Evolutionary conservation across 1,140 invertebrate species (phyloP).

Genomic region (Drosophila sp.): DNA sequence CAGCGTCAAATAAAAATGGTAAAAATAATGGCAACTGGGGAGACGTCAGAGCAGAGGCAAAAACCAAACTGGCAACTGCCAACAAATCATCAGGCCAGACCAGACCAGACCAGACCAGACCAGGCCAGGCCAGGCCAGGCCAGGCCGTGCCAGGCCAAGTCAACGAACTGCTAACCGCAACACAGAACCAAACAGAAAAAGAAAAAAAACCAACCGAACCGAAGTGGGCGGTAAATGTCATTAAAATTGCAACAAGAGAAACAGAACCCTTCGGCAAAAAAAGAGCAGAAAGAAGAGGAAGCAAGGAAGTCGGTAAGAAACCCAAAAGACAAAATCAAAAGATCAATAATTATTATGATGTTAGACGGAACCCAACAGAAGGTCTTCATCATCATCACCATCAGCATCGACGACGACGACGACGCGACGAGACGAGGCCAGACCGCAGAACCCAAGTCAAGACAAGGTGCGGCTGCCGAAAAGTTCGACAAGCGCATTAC

Average conservation of each 20-base stretch:
- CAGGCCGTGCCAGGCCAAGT: conserved; percentile 64
- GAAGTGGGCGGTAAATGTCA: conserved; percentile 48
- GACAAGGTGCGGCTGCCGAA: conserved; percentile 67
- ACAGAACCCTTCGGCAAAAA: neutral
- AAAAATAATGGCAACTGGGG: conserved; percentile 65
- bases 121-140: conserved; percentile 29
- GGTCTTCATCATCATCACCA: neutral
- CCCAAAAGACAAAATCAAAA: conserved; percentile 74
- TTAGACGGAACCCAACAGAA: conserved; percentile 44
- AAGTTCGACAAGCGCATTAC: conserved; percentile 80
- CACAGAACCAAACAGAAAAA: conserved; percentile 25
- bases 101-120: conserved; percentile 53
- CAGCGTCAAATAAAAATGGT: conserved; percentile 71
- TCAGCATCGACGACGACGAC: too few relatives aligned
- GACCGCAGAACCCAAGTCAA: conserved; percentile 60
- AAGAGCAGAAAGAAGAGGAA: neutral
- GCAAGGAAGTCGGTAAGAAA: conserved; percentile 4
- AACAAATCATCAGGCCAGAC: conserved; percentile 64
- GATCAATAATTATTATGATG: conserved; percentile 82
- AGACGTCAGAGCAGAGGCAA: conserved; percentile 5
- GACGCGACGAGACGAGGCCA: conserved; percentile 36
- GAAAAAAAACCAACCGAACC: conserved; percentile 5
- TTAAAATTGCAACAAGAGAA: conserved; percentile 77
- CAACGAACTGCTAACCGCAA: conserved; percentile 78
- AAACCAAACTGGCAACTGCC: conserved; percentile 49